phyloP scores from a whole-genome alignment of 2,113 vertebrate species.

The Gallinago media region DNA sequence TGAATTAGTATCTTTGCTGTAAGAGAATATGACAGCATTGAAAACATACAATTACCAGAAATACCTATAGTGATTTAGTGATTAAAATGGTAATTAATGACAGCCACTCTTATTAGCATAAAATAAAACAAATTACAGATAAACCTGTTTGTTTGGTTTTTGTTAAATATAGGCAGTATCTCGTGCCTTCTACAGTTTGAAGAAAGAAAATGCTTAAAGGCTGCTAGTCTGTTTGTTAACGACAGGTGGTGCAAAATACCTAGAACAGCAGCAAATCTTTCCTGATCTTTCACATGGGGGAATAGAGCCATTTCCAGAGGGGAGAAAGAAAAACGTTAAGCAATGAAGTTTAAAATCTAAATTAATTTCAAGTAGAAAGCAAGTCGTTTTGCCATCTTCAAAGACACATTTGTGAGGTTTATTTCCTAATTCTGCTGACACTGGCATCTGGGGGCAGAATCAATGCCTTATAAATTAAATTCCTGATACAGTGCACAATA shows the following conservation, averaged over 20 bases:
- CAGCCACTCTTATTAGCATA: slow-evolving; percentile 52
- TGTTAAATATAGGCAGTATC: neutral
- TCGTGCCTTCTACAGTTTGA: neutral
- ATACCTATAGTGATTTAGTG: slow-evolving; percentile 65
- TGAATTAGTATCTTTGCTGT: slow-evolving; percentile 59
- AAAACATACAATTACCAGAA: slow-evolving; percentile 72
- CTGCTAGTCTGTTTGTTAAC: neutral
- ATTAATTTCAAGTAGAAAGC: neutral
- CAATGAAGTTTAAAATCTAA: neutral
- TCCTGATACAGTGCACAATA: neutral
- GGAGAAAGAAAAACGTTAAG: neutral
- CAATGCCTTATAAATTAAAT: neutral
- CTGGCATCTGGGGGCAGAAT: neutral
- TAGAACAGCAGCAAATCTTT: neutral
- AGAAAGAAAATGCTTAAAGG: neutral
- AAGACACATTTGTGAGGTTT: neutral
- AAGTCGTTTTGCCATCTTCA: neutral
- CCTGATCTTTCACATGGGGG: neutral
- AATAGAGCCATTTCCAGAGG: neutral
- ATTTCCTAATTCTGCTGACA: slow-evolving; percentile 7
- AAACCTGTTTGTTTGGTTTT: neutral
- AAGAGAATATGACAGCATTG: slow-evolving; percentile 50
- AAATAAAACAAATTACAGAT: slow-evolving; percentile 36
- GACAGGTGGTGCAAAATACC: neutral
- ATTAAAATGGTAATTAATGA: slow-evolving; percentile 73